A percentile compares a stretch with the other conserved stretches of the same genome.
Conservation (phyloP, 2,797 vertebrate species). For the Esox lucius region DNA sequence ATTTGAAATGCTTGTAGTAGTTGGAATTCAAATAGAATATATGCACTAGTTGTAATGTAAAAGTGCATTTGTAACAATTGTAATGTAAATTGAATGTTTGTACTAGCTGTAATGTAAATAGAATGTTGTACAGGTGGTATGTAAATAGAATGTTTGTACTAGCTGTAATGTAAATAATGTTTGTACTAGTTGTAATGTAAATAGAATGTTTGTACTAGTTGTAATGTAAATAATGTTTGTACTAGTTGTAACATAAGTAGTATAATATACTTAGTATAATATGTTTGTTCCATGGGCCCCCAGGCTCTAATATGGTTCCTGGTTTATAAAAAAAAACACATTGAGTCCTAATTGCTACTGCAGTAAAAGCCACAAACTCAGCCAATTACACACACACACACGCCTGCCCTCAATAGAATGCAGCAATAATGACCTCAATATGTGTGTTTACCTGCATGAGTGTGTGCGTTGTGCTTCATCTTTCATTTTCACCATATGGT, state of each 20-base stretch:
- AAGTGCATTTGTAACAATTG: too few relatives aligned
- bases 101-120: too few relatives aligned
- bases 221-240: not conserved
- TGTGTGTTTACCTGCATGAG: not conserved
- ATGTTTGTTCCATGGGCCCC: not conserved
- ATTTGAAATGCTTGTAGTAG: too few relatives aligned
- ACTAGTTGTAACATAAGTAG: not conserved
- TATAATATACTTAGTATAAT: not conserved
- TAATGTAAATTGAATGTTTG: not conserved
- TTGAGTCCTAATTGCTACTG: conserved; percentile 1
- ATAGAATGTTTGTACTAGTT: not conserved
- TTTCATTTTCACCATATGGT: conserved; percentile 29
- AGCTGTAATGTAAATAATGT: not conserved
- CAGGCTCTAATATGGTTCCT: not conserved
- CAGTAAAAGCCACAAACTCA: conserved; percentile 7
- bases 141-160: not conserved
- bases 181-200: too few relatives aligned
- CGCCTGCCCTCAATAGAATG: not conserved
- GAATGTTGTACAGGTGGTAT: too few relatives aligned
- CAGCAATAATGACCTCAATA: conserved; percentile 2
- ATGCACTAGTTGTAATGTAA: too few relatives aligned
- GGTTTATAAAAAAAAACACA: not conserved
- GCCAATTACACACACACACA: not conserved
- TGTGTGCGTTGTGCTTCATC: conserved; percentile 14
- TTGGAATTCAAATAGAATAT: too few relatives aligned